These are phyloP conservation scores for Ceuthmochares aereus DNA, from an alignment of 2,113 vertebrate species.

Conservation along the genomic window DNA sequence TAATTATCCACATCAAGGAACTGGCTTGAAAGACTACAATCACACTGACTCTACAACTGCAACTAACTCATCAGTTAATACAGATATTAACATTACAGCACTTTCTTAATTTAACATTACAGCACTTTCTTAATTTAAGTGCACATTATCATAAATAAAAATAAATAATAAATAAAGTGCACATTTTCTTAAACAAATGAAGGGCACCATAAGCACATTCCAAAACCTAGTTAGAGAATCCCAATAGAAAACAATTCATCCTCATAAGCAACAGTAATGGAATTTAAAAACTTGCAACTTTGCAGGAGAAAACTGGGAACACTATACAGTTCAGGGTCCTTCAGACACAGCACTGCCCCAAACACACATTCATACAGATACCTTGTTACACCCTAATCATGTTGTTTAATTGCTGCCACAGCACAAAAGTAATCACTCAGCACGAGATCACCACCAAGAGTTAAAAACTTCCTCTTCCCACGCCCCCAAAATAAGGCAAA, in stretches of 20 bases:
- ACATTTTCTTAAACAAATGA: background rate
- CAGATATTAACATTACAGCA: background rate
- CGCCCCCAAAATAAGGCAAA: background rate
- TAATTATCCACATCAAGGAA: background rate
- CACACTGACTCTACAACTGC: background rate
- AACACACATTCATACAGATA: background rate
- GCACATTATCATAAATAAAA: background rate
- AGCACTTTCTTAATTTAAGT: background rate
- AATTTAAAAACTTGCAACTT: background rate
- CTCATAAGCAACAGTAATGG: background rate
- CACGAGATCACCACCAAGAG: background rate
- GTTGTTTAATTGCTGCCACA: background rate
- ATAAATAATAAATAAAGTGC: background rate
- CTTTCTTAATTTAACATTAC: background rate
- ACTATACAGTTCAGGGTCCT: fast-evolving
- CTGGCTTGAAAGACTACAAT: background rate
- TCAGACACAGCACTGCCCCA: background rate
- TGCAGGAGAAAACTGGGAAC: background rate
- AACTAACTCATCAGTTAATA: background rate
- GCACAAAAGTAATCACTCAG: background rate
- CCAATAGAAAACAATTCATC: background rate
- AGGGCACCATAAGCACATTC: background rate
- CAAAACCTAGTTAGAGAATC: background rate
- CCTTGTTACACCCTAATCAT: background rate
- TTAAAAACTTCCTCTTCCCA: background rate